These are phyloP conservation scores for Eudemis profundana DNA, from an alignment of 2,888 invertebrate genomes.

Conservation along the genomic window DNA sequence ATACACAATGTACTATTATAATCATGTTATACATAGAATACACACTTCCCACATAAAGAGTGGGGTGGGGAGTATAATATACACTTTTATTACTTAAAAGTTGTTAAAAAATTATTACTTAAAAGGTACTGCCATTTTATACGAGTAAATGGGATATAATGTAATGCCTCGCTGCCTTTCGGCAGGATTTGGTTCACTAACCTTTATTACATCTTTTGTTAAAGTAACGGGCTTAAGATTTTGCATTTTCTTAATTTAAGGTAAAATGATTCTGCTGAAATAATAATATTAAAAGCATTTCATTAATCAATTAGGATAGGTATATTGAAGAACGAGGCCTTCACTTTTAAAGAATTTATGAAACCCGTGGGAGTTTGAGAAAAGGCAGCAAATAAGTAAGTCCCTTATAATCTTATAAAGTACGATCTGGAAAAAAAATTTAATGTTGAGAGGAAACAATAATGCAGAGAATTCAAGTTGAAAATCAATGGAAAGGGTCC, in stretches of 20 bases:
- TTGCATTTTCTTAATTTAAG: slow-evolving; percentile 17
- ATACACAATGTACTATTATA: too few species aligned
- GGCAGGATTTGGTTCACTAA: slow-evolving; percentile 61
- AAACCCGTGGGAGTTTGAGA: slow-evolving; percentile 25
- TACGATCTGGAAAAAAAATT: slow-evolving; percentile 29
- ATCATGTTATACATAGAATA: too few species aligned
- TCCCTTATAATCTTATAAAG: slow-evolving; percentile 10
- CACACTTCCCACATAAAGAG: too few species aligned
- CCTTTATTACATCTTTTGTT: slow-evolving; percentile 64
- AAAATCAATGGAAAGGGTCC: slow-evolving; percentile 63
- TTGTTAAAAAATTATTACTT: slow-evolving; percentile 7
- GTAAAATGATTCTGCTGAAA: too few species aligned
- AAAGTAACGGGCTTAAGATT: slow-evolving; percentile 48
- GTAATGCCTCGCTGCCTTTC: slow-evolving; percentile 56
- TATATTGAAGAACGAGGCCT: slow-evolving; percentile 16
- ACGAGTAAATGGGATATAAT: slow-evolving; percentile 50
- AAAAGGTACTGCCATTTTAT: slow-evolving; percentile 21
- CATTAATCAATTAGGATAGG: slow-evolving; percentile 25
- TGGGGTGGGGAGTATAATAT: too few species aligned
- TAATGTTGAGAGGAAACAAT: slow-evolving; percentile 46
- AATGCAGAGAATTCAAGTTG: slow-evolving; percentile 51
- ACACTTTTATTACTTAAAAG: too few species aligned
- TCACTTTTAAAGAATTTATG: slow-evolving; percentile 29
- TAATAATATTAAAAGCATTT: not conserved
- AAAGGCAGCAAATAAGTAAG: slow-evolving; percentile 32